Base-by-base conservation (phyloP, 2,797 vertebrate genomes). In the Poecilia velifera region DNA sequence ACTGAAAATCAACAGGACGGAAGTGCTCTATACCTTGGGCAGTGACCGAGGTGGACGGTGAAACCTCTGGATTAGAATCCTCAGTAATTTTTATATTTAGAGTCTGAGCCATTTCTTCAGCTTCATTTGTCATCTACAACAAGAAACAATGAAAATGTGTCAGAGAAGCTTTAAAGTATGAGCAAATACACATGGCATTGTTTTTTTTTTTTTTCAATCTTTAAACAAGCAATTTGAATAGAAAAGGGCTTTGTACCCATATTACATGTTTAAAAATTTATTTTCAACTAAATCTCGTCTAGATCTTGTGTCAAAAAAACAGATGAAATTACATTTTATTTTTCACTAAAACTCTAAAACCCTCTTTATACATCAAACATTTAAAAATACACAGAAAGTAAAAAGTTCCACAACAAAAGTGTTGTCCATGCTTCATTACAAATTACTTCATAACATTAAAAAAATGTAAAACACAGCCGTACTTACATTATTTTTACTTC, bases 71-170 rank as follows among this genome's bases (percentile, higher is more conserved):
- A 77, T 88, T 72, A 74, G 82, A 79, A 51, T 91, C 83, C 25
- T 20, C 80, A 79, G 85, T 93, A 90, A 85, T 22, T 72, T 88
- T 43, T 91, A 86, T 85, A 92, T 93, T 91, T 93, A 78, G 85
- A 80, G 53, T 34, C 10, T 78, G 81, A 86, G 73, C 57, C 25
- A 78, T 73, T 79, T 86, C 87, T 57, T 85, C 88, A 74, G 68
- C 59, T 86, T 81, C 79, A n/a, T 83, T 36, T 77, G 43, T 82
- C 9, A 0, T 77, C 94, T 94, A 79, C 6, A 87, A 85, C 74
- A 85, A 0, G 85, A 1, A 82, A 66, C 2, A 10, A 10, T 1
- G 74, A 10, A 84, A 82, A 76, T 55, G 6, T 62, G 3, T 88
- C 22, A 81, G 22, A 76, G 16, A 81, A 71, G 25, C 0, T 73